These are phyloP conservation scores for Plectus sambesii DNA, from an alignment of 1,140 invertebrate species.

Conservation along the genomic window DNA sequence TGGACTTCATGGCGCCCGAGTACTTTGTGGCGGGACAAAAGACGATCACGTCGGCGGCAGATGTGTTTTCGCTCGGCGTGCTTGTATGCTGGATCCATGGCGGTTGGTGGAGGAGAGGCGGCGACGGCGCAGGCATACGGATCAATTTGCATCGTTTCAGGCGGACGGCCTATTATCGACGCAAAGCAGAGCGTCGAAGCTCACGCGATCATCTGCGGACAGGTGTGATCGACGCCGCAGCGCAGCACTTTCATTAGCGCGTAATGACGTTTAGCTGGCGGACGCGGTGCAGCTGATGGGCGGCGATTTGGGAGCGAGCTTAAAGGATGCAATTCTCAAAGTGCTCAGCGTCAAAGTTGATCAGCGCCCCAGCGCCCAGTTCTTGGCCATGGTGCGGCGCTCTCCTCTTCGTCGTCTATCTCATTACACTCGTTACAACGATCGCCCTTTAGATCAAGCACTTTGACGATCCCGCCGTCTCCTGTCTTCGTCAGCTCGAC, in stretches of 20 bases:
- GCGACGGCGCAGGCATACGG: background rate
- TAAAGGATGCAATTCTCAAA: slow-evolving; percentile 33
- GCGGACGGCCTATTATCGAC: slow-evolving; percentile 47
- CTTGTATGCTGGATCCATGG: slow-evolving; percentile 50
- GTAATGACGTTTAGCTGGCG: slow-evolving; percentile 26
- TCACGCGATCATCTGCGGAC: slow-evolving; percentile 48
- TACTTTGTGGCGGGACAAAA: slow-evolving; percentile 28
- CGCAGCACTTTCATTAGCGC: slow-evolving; percentile 5
- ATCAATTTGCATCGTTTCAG: slow-evolving; percentile 16
- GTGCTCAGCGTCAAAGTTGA: slow-evolving; percentile 34
- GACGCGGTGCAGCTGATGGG: slow-evolving; percentile 33
- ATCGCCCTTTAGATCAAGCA: slow-evolving; percentile 40
- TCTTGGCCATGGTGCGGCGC: slow-evolving; percentile 30
- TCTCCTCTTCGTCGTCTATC: background rate
- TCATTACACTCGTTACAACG: slow-evolving; percentile 3
- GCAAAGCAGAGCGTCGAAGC: slow-evolving; percentile 47
- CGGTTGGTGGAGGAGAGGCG: slow-evolving; percentile 16
- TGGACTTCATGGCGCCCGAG: slow-evolving; percentile 51
- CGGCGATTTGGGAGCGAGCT: slow-evolving; percentile 34
- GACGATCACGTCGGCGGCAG: slow-evolving; percentile 46
- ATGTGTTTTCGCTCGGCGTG: slow-evolving; percentile 51
- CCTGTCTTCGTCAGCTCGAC: slow-evolving; percentile 39
- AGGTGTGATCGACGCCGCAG: slow-evolving; percentile 32
- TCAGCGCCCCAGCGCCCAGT: slow-evolving; percentile 32
- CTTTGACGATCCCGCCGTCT: slow-evolving; percentile 39